These are phyloP conservation scores for Spisula subtruncata DNA, from an alignment of 2,888 invertebrate species.

Conservation along the genomic window DNA sequence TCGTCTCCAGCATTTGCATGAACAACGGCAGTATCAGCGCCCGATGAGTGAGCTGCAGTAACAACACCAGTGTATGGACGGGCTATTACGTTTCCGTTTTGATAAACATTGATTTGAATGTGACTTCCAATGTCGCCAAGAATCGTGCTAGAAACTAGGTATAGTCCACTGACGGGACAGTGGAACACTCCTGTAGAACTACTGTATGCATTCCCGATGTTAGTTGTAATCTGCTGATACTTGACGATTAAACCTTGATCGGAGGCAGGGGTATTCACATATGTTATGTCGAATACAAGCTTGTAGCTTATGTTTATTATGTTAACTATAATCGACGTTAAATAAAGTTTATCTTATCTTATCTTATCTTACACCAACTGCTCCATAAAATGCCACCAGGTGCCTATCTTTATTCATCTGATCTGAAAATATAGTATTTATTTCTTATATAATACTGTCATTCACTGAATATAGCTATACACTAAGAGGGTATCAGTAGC, in stretches of 20 bases:
- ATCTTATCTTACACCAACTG: slow-evolving; percentile 3
- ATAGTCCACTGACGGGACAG: slow-evolving; percentile 12
- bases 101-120: background rate
- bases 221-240: slow-evolving; percentile 13
- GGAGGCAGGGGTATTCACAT: background rate
- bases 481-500: too few relatives aligned
- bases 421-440: background rate
- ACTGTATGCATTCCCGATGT: too few relatives aligned
- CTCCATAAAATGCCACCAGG: slow-evolving; percentile 20
- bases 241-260: background rate
- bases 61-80: background rate
- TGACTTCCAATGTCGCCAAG: background rate
- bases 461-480: too few relatives aligned
- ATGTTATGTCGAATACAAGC: too few relatives aligned
- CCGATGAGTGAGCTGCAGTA: background rate
- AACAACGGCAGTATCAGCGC: background rate
- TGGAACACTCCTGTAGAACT: slow-evolving; percentile 7
- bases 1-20: too few relatives aligned
- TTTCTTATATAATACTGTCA: background rate
- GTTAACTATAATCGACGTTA: too few relatives aligned
- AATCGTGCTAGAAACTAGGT: background rate
- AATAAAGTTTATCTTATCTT: too few relatives aligned
- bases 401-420: background rate
- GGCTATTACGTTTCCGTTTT: background rate
- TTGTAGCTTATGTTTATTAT: too few relatives aligned